phyloP scores from a whole-genome alignment of 2,113 vertebrate species.

The Bubalus kerabau region DNA sequence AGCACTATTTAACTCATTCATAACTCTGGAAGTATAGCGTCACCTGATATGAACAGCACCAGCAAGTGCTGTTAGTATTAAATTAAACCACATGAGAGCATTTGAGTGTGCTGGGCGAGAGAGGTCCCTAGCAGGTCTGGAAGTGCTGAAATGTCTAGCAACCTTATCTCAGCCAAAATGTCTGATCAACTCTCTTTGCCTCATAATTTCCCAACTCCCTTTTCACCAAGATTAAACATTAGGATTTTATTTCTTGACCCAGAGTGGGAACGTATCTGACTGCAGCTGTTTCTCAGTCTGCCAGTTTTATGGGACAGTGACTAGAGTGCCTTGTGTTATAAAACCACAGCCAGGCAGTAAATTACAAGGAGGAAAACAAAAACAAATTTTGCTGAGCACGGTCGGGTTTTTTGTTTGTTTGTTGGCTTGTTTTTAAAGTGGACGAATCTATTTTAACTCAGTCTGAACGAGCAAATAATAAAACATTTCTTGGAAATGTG shows the following conservation, averaged over 20 bases:
- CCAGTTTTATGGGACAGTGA: constrained; percentile 16
- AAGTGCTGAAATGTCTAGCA: neutral
- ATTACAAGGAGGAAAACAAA: constrained; percentile 29
- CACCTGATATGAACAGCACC: neutral
- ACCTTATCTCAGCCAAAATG: constrained; percentile 35
- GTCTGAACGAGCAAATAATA: neutral
- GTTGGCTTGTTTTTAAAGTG: neutral
- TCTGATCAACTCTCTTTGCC: neutral
- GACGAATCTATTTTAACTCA: neutral
- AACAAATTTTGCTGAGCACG: constrained; percentile 18
- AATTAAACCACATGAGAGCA: neutral
- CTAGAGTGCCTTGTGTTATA: neutral
- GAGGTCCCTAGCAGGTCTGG: neutral
- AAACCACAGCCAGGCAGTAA: constrained; percentile 38
- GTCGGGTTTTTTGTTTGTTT: neutral
- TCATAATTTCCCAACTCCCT: constrained; percentile 16
- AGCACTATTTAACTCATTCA: neutral
- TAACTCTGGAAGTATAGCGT: neutral
- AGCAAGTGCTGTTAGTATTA: neutral
- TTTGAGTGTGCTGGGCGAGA: neutral
- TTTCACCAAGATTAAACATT: neutral
- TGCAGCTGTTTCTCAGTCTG: neutral
- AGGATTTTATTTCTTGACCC: constrained; percentile 20
- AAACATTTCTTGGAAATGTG: constrained; percentile 6
- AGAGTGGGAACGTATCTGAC: neutral